A percentile compares a stretch with the other conserved stretches of the same genome.
phyloP scores from a whole-genome alignment of 1,140 invertebrate species.

The Ips nitidus region DNA sequence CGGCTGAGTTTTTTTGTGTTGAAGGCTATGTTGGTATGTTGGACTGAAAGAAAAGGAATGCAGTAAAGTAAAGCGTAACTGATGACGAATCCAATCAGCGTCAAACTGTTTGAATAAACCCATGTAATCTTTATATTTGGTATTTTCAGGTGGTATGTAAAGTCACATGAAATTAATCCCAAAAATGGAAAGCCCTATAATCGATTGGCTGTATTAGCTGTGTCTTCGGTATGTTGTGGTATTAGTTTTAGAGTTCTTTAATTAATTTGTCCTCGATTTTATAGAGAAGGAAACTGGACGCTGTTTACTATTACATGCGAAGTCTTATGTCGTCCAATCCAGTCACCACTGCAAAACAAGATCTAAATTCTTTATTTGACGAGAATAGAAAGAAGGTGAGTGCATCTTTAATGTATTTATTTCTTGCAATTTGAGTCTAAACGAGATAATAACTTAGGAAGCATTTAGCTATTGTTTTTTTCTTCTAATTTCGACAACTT shows the following conservation, averaged over 20 bases:
- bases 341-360: slow-evolving; percentile 85
- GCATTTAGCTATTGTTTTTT: too few species aligned
- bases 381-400: slow-evolving; percentile 90
- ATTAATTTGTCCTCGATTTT: slow-evolving; percentile 37
- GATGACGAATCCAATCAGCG: too few species aligned
- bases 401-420: slow-evolving; percentile 10
- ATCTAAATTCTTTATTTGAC: slow-evolving; percentile 85
- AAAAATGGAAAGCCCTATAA: slow-evolving; percentile 95
- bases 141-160: slow-evolving; percentile 77
- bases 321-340: slow-evolving; percentile 93
- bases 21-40: too few species aligned
- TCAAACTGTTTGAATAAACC: too few species aligned
- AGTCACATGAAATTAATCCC: slow-evolving; percentile 90
- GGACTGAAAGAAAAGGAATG: too few species aligned
- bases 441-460: too few species aligned
- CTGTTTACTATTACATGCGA: slow-evolving; percentile 96
- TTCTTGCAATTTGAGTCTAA: too few species aligned
- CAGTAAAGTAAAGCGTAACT: too few species aligned
- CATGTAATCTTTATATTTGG: too few species aligned
- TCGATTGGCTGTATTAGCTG: slow-evolving; percentile 89
- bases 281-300: slow-evolving; percentile 89
- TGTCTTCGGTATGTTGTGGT: slow-evolving; percentile 74
- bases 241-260: background rate
- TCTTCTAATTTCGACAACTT: too few species aligned
- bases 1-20: too few species aligned